Evolutionary conservation across 92 coral and sea anemone genomes (phyloP).

Genomic region (Actinernus sp.): DNA sequence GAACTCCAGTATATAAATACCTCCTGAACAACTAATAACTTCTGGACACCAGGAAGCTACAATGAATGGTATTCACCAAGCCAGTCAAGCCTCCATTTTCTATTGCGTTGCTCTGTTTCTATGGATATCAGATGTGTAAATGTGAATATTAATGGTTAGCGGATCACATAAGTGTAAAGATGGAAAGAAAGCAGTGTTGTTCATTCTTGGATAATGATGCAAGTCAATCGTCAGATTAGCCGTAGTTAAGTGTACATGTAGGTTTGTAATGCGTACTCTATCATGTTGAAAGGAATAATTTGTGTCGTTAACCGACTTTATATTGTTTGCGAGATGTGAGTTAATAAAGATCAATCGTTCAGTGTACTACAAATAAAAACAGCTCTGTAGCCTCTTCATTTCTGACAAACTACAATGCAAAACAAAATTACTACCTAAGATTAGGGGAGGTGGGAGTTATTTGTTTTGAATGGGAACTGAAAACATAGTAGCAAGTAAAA

Average conservation of each 20-base stretch:
- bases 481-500: too few species aligned
- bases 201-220: background rate
- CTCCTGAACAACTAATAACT: background rate
- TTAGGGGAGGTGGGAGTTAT: too few species aligned
- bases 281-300: slow-evolving; percentile 63
- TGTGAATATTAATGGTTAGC: slow-evolving; percentile 25
- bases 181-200: background rate
- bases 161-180: background rate
- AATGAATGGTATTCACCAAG: background rate
- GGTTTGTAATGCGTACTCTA: slow-evolving; percentile 36
- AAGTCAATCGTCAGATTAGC: background rate
- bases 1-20: slow-evolving; percentile 2
- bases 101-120: slow-evolving; percentile 20
- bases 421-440: too few species aligned
- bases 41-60: background rate
- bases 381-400: too few species aligned
- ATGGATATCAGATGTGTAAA: slow-evolving; percentile 21
- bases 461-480: too few species aligned
- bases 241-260: slow-evolving; percentile 2
- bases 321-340: slow-evolving; percentile 92
- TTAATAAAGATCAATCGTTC: slow-evolving; percentile 87
- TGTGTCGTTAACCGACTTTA: slow-evolving; percentile 85
- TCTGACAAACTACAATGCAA: too few species aligned
- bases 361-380: slow-evolving; percentile 43
- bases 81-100: slow-evolving; percentile 1